A percentile compares a stretch with the other conserved stretches of the same genome.
Evolutionary conservation across 2,113 vertebrate genomes (phyloP).

Genomic region (Psettodes erumei): DNA sequence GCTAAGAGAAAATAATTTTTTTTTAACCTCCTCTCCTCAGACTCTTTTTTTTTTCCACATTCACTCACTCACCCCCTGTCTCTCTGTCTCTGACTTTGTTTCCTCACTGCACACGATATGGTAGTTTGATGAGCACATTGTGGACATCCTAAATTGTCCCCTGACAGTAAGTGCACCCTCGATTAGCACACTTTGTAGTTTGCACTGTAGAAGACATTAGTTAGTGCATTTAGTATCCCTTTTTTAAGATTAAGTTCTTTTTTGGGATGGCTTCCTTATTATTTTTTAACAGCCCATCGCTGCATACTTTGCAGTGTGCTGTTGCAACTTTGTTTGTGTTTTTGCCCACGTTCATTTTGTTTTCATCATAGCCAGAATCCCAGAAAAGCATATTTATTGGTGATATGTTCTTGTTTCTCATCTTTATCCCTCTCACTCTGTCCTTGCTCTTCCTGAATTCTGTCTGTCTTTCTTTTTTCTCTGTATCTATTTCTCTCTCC

Average conservation of each 20-base stretch:
- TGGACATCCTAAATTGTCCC: slow-evolving; percentile 87
- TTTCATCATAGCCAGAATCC: slow-evolving; percentile 11
- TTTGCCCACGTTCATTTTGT: slow-evolving; percentile 48
- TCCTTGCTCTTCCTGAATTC: slow-evolving; percentile 17
- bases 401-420: slow-evolving; percentile 9
- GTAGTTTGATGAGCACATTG: slow-evolving; percentile 85
- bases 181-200: slow-evolving; percentile 71
- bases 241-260: slow-evolving; percentile 64
- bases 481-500: not conserved
- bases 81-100: slow-evolving; percentile 73
- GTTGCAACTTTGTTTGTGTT: slow-evolving; percentile 38
- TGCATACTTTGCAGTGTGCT: slow-evolving; percentile 35
- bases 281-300: not conserved
- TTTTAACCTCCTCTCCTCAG: slow-evolving; percentile 49
- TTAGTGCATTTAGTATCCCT: slow-evolving; percentile 54
- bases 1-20: slow-evolving; percentile 50
- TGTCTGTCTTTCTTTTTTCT: slow-evolving; percentile 22
- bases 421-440: not conserved
- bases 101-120: slow-evolving; percentile 76
- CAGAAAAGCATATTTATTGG: not conserved
- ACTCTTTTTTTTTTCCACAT: slow-evolving; percentile 48
- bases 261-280: slow-evolving; percentile 58
- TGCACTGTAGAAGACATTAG: slow-evolving; percentile 65
- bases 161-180: slow-evolving; percentile 85
- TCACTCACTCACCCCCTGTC: slow-evolving; percentile 71